Evolutionary conservation across 2,888 invertebrate genomes (phyloP), one percentile per base, ranked within the genome.

Genomic region (Notocelia uddmanniana): DNA sequence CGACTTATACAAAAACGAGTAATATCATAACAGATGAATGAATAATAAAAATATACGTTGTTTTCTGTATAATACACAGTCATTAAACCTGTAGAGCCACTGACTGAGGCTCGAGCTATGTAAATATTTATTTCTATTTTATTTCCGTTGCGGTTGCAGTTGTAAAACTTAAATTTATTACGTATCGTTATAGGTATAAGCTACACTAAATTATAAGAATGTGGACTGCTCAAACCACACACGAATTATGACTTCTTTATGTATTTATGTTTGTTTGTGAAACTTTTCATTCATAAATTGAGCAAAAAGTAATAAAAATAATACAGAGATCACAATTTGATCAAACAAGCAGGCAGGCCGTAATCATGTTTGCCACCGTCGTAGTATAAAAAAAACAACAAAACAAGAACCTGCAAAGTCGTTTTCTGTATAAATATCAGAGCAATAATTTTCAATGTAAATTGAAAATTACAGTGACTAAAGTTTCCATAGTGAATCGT

Each of bases 41-140:
- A 60, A 66, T 52, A n/a, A 59, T 59, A 55, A 72, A 54, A 55
- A 80, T 82, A 80, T 82, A 78, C 83, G 83, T 85, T 83, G 84
- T 85, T 85, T 81, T 19, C 26, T 37, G 37, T 58, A 83, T 85
- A 86, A 83, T 84, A 83, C 81, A 81, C 77, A 80, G 77, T 81
- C 86, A 84, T 91, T 90, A 90, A 90, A 88, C 84, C 79, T 80
- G 84, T 81, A 79, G 83, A 76, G 83, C 85, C 86, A 89, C 45
- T 45, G n/a, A 87, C 86, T 85, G 78, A 82, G 82, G 78, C 79
- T 76, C 78, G 78, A 77, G 76, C 77, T 79, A 85, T 85, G 85
- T 87, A 87, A 89, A 89, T 88, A 87, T 89, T 89, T 88, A 89
- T 85, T 82, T 80, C 80, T 78, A 80, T 85, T 89, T 89, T 86